Evolutionary conservation across 1,140 invertebrate species (phyloP), one percentile per base, ranked within the genome.

Genomic region (Cyphomyrmex costatus): DNA sequence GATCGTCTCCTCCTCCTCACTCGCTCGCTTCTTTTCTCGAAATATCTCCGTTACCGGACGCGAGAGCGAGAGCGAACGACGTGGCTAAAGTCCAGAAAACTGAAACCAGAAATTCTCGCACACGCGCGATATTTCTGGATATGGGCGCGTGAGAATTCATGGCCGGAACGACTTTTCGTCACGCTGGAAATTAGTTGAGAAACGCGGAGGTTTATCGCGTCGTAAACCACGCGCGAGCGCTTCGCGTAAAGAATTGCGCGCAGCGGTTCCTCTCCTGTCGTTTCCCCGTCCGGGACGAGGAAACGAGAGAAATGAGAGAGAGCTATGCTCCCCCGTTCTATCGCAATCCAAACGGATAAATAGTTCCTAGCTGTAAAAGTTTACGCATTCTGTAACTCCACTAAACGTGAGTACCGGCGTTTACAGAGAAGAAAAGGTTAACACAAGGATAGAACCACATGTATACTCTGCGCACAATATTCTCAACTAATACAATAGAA

Each of bases 111-210:
- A 85, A 42, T 74, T 49, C 33, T 51, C 46, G 61, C 77, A 4
- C 12, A n/a, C n/a, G 8, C 30, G 82, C 74, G 82, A 56, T 89
- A 89, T 89, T 89, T 89, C 88, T 86, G 76, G 61, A 42, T 53
- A 61, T 60, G 21, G 66, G 49, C 60, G 61, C 12, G 49, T 51
- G 88, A 21, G 77, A 88, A 89, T 90, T 90, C 89, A 90, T 58
- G 74, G 86, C 73, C 88, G 85, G 71, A 90, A 90, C 88, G 88
- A 88, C 80, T 90, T 89, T 90, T 90, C 86, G 89, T 90, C 88
- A 83, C 56, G 74, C 66, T 88, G 65, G 86, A 90, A 90, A 90
- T 90, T 90, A 88, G 86, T 87, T 61, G 88, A 87, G 86, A 77
- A 89, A 87, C 82, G 30, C 80, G 58, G 30, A 36, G 76, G 88